Percentiles rank a stretch among this genome's conserved stretches.
These are phyloP conservation scores for Dichetophora obliterata DNA, from an alignment of 2,888 invertebrate genomes.

Conservation along the genomic window DNA sequence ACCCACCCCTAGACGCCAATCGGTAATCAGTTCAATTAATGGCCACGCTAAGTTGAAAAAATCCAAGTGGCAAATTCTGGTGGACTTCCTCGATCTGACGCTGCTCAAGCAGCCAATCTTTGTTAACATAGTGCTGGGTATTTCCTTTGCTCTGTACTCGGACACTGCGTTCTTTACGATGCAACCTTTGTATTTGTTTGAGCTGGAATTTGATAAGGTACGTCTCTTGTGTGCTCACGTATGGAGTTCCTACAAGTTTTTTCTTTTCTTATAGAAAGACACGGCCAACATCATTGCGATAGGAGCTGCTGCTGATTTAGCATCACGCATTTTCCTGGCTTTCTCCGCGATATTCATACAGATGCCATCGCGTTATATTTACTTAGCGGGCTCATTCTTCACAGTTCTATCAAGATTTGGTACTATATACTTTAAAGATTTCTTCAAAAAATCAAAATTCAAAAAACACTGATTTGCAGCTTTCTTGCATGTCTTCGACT, in stretches of 20 bases:
- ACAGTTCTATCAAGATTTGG: constrained; percentile 79
- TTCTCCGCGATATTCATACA: constrained; percentile 74
- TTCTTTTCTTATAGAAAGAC: constrained; percentile 70
- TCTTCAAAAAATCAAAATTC: no score
- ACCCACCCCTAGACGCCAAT: constrained; percentile 54
- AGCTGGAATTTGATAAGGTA: constrained; percentile 64
- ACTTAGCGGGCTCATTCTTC: constrained; percentile 76
- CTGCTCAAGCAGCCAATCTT: constrained; percentile 76
- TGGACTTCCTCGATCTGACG: constrained; percentile 75
- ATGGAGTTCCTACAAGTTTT: background rate
- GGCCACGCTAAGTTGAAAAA: background rate
- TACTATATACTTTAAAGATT: constrained; percentile 68
- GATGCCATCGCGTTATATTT: constrained; percentile 76
- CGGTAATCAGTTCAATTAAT: constrained; percentile 39
- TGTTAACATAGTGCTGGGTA: constrained; percentile 79
- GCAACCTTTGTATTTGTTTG: constrained; percentile 73
- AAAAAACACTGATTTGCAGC: constrained; percentile 63
- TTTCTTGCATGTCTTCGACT: constrained; percentile 71
- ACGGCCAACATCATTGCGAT: constrained; percentile 79
- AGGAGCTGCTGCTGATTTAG: constrained; percentile 78
- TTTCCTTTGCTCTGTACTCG: constrained; percentile 77
- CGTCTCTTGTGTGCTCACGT: background rate
- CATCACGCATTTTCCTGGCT: constrained; percentile 76
- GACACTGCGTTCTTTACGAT: constrained; percentile 80
- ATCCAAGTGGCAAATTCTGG: constrained; percentile 70